Evolutionary conservation across 64 coral and sea anemone genomes (phyloP).

Genomic region (Catalaphyllia jardinei): DNA sequence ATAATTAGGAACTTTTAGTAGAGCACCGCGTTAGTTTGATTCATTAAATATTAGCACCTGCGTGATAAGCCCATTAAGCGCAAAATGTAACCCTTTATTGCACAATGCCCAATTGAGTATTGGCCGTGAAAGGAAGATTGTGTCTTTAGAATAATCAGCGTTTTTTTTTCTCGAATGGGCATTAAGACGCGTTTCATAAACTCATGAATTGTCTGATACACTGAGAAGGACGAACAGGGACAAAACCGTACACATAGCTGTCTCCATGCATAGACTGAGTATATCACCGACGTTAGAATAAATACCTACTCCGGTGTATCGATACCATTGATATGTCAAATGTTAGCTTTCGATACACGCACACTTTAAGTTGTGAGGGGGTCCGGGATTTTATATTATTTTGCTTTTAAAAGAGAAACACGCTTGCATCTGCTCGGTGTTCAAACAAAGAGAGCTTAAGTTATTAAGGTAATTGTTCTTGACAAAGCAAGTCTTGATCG

Average conservation of each 20-base stretch:
- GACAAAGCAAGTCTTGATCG: conserved; percentile 14
- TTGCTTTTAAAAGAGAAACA: conserved; percentile 22
- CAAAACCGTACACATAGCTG: neutral
- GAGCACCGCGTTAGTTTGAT: neutral
- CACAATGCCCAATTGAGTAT: conserved; percentile 33
- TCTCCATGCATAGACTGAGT: neutral
- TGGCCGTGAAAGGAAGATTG: conserved; percentile 18
- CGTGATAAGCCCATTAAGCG: conserved; percentile 14
- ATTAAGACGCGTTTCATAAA: neutral
- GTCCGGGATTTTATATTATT: neutral
- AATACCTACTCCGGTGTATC: neutral
- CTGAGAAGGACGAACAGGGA: neutral
- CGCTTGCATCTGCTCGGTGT: conserved; percentile 28
- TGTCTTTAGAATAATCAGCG: conserved; percentile 7
- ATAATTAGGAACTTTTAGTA: conserved; percentile 18
- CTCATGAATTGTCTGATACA: conserved; percentile 7
- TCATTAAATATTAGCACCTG: conserved; percentile 36
- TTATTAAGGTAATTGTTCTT: conserved; percentile 45
- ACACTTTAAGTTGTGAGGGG: neutral
- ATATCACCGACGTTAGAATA: neutral
- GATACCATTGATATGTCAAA: no score
- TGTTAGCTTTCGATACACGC: neutral
- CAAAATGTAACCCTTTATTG: neutral
- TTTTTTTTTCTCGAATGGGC: neutral
- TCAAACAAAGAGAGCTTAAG: conserved; percentile 44